phyloP scores from a whole-genome alignment of 1,140 invertebrate species.

The Tetranychus urticae region DNA sequence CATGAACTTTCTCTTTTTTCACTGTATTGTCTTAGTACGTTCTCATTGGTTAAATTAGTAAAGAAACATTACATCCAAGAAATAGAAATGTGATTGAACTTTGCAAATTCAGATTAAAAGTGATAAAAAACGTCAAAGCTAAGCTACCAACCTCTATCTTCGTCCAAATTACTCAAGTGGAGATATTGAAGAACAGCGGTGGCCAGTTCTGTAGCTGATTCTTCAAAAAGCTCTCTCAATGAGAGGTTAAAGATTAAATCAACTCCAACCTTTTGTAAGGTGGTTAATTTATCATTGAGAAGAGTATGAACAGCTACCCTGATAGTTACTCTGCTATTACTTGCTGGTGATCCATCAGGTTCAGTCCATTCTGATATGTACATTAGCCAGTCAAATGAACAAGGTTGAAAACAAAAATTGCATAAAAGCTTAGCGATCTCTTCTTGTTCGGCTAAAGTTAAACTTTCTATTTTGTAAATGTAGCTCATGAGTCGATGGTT shows the following conservation, averaged over 20 bases:
- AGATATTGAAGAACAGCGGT: slow-evolving; percentile 79
- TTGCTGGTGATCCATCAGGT: slow-evolving; percentile 32
- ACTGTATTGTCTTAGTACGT: too few species aligned
- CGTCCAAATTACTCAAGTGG: slow-evolving; percentile 38
- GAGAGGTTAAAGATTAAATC: slow-evolving; percentile 73
- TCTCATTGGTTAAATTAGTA: too few species aligned
- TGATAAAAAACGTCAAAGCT: too few species aligned
- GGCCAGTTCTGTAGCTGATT: slow-evolving; percentile 66
- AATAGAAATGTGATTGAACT: too few species aligned
- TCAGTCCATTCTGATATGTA: slow-evolving; percentile 42
- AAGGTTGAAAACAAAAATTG: slow-evolving; percentile 69
- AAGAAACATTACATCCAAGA: too few species aligned
- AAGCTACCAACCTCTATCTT: slow-evolving; percentile 33
- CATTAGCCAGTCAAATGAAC: slow-evolving; percentile 68
- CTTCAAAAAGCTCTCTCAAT: slow-evolving; percentile 81
- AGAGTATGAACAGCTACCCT: slow-evolving; percentile 58
- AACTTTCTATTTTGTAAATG: slow-evolving; percentile 51
- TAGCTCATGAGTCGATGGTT: slow-evolving; percentile 75
- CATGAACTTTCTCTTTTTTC: too few species aligned
- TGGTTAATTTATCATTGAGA: slow-evolving; percentile 38
- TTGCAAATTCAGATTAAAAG: too few species aligned
- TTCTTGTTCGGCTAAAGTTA: slow-evolving; percentile 46
- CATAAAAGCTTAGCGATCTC: slow-evolving; percentile 54
- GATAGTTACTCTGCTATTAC: slow-evolving; percentile 74
- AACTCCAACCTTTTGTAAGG: slow-evolving; percentile 47